phyloP scores from a whole-genome alignment of 2,888 invertebrate genomes.

The Chrysolina oricalcia region DNA sequence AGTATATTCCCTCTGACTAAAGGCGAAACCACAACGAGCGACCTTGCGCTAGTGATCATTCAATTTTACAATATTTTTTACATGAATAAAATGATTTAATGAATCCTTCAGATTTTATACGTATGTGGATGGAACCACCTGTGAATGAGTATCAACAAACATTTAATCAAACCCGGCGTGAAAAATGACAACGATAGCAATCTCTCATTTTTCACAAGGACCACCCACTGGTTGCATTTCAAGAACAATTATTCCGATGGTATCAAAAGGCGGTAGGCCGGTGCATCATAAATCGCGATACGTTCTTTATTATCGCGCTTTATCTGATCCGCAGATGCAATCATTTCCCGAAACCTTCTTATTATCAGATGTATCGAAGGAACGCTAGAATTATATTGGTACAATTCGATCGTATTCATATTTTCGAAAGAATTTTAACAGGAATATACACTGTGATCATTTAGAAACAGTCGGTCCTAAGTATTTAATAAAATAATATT shows the following conservation, averaged over 20 bases:
- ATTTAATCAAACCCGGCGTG: neutral
- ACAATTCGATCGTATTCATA: neutral
- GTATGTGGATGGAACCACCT: neutral
- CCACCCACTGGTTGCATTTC: constrained; percentile 16
- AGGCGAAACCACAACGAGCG: too few species aligned
- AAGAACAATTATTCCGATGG: neutral
- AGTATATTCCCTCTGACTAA: too few species aligned
- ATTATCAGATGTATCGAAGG: neutral
- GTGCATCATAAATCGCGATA: neutral
- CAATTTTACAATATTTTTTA: too few species aligned
- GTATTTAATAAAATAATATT: too few species aligned
- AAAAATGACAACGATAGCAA: neutral
- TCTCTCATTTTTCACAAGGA: neutral
- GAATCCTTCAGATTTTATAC: neutral
- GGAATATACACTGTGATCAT: too few species aligned
- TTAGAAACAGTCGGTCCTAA: too few species aligned
- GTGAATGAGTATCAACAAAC: neutral
- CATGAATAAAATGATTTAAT: too few species aligned
- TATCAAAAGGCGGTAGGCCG: constrained; percentile 1
- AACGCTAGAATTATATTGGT: neutral
- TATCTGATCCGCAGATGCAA: neutral
- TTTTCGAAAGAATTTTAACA: neutral
- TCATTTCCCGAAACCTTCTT: neutral
- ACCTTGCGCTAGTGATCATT: too few species aligned
- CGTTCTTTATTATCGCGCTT: neutral